Conservation (phyloP, 2,113 vertebrate genomes). For the Antennarius striatus region DNA sequence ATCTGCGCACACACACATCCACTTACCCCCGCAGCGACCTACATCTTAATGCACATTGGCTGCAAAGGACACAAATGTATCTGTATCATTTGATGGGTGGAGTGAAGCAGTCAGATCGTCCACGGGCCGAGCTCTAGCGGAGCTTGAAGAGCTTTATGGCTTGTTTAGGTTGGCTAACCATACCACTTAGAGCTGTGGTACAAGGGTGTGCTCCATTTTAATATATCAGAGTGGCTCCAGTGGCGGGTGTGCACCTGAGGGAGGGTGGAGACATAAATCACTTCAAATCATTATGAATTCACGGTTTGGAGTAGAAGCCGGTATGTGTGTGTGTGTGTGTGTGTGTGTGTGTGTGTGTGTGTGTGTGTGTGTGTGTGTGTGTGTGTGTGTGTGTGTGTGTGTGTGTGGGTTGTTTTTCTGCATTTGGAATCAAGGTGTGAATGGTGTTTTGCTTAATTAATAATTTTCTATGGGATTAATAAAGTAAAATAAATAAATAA, state of each 20-base stretch:
- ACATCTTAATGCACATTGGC: conserved; percentile 72
- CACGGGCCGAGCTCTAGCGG: conserved; percentile 11
- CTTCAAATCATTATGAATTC: conserved; percentile 70
- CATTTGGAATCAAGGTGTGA: conserved; percentile 32
- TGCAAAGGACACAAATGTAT: conserved; percentile 69
- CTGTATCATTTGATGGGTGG: conserved; percentile 54
- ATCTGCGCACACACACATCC: conserved; percentile 42
- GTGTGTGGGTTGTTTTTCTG: conserved; percentile 16
- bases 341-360: conserved; percentile 2
- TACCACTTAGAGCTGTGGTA: conserved; percentile 9
- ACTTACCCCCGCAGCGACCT: conserved; percentile 72
- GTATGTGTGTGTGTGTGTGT: neutral
- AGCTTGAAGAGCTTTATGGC: conserved; percentile 33
- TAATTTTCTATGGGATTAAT: conserved; percentile 11
- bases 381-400: neutral
- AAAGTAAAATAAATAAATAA: neutral
- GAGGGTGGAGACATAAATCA: conserved; percentile 68
- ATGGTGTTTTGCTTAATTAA: conserved; percentile 9
- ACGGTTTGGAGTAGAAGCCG: conserved; percentile 34
- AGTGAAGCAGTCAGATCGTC: conserved; percentile 21
- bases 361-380: conserved; percentile 2
- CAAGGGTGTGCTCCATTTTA: conserved; percentile 60
- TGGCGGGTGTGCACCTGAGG: conserved; percentile 35
- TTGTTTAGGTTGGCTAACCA: conserved; percentile 50
- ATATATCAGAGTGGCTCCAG: conserved; percentile 76